These are phyloP conservation scores for Esperia sulphurella DNA, from an alignment of 2,888 invertebrate genomes.

Conservation along the genomic window DNA sequence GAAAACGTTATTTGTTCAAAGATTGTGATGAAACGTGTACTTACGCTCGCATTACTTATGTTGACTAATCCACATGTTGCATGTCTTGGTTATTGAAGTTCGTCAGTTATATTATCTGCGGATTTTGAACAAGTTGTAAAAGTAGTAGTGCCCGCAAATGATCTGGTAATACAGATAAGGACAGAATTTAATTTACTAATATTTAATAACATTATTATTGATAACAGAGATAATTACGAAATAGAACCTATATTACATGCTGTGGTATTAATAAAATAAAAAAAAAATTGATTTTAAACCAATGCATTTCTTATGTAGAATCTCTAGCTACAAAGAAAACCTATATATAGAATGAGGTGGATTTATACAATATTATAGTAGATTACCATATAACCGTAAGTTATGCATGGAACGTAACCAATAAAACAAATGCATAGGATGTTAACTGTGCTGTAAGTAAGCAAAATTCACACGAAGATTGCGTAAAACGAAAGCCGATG, in stretches of 20 bases:
- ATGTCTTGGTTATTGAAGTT: slow-evolving; percentile 17
- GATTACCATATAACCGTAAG: slow-evolving; percentile 24
- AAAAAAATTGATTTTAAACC: too few relatives aligned
- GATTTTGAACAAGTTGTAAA: not conserved
- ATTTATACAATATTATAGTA: slow-evolving; percentile 31
- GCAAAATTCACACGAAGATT: slow-evolving; percentile 44
- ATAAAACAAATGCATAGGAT: slow-evolving; percentile 34
- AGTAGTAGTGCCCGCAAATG: too few relatives aligned
- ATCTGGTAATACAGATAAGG: too few relatives aligned
- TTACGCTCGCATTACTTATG: slow-evolving; percentile 4
- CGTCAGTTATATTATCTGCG: not conserved
- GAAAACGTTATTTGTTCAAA: slow-evolving; percentile 47
- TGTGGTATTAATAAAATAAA: too few relatives aligned
- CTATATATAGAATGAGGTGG: slow-evolving; percentile 4
- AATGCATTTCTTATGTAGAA: too few relatives aligned
- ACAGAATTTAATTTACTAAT: not conserved
- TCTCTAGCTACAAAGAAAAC: too few relatives aligned
- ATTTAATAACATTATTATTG: too few relatives aligned
- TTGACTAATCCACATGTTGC: slow-evolving; percentile 31
- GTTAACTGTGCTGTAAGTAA: slow-evolving; percentile 19
- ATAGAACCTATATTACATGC: too few relatives aligned
- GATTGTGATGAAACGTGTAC: slow-evolving; percentile 32
- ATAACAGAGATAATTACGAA: too few relatives aligned
- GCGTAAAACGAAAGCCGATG: slow-evolving; percentile 32
- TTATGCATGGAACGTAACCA: slow-evolving; percentile 33